phyloP scores from a whole-genome alignment of 2,888 invertebrate species.

The Theretra japonica region DNA sequence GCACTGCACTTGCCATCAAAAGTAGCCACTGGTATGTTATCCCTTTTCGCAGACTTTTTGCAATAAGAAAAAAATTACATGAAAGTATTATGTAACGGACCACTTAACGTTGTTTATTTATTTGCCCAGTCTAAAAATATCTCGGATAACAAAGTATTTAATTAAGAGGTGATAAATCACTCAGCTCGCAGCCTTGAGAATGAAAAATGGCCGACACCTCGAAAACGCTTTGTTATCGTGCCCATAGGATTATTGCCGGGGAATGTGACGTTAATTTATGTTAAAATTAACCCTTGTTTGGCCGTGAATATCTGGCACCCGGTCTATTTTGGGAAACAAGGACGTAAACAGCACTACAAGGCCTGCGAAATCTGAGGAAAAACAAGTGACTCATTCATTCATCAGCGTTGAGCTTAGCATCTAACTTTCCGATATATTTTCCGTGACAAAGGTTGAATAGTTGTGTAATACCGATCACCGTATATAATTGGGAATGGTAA shows the following conservation, averaged over 20 bases:
- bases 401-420: neutral
- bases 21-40: too few relatives aligned
- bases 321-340: conserved; percentile 15
- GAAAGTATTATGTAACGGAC: too few relatives aligned
- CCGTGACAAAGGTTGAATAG: too few relatives aligned
- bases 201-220: conserved; percentile 18
- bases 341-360: neutral
- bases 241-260: conserved; percentile 2
- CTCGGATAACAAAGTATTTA: conserved; percentile 21
- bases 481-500: too few relatives aligned
- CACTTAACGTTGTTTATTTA: neutral
- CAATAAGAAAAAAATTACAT: too few relatives aligned
- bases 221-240: neutral
- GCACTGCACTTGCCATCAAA: too few relatives aligned
- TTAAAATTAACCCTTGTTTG: conserved; percentile 17
- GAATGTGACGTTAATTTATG: conserved; percentile 16
- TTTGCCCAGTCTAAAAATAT: conserved; percentile 6
- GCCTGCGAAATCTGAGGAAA: neutral
- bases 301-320: neutral
- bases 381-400: neutral
- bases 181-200: neutral
- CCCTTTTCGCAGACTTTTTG: too few relatives aligned
- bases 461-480: too few relatives aligned
- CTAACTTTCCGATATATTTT: too few relatives aligned
- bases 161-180: conserved; percentile 23